A percentile compares a stretch with the other conserved stretches of the same genome.
phyloP scores from a whole-genome alignment of 2,113 vertebrate genomes.

The Cettia cetti region DNA sequence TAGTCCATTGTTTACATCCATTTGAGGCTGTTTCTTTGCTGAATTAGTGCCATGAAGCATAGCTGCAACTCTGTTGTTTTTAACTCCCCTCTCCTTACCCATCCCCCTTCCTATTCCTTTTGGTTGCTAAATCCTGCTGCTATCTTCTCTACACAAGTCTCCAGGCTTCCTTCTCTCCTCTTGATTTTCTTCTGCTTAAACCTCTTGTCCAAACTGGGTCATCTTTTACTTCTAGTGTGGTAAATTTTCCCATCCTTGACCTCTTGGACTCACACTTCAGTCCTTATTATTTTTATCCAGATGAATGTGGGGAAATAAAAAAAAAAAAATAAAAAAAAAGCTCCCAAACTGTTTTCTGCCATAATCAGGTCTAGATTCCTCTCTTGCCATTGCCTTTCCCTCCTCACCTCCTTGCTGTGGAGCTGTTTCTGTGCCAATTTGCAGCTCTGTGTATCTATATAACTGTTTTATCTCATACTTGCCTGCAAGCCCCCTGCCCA shows the following conservation, averaged over 20 bases:
- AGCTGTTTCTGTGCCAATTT: not conserved
- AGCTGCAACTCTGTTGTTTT: slow-evolving; percentile 14
- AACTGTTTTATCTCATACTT: not conserved
- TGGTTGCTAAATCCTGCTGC: slow-evolving; percentile 19
- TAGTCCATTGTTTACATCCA: slow-evolving; percentile 55
- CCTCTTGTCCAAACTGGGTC: not conserved
- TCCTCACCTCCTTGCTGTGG: not conserved
- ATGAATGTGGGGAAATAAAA: not conserved
- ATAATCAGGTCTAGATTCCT: not conserved
- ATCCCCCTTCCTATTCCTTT: slow-evolving; percentile 18
- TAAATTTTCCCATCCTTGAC: not conserved
- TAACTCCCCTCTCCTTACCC: slow-evolving; percentile 6
- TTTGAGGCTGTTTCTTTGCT: slow-evolving; percentile 40
- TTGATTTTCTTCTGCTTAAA: slow-evolving; percentile 15
- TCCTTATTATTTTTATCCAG: not conserved
- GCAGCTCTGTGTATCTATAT: not conserved
- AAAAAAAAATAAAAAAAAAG: not conserved
- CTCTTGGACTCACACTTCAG: not conserved
- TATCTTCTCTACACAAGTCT: slow-evolving; percentile 4
- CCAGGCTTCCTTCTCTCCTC: not conserved
- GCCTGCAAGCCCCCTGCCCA: not conserved
- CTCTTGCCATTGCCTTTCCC: not conserved
- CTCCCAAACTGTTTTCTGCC: not conserved
- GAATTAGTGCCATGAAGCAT: slow-evolving; percentile 34
- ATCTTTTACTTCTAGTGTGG: not conserved